Evolutionary conservation across 2,888 invertebrate genomes (phyloP).

Genomic region (Chymomyza fuscimana): DNA sequence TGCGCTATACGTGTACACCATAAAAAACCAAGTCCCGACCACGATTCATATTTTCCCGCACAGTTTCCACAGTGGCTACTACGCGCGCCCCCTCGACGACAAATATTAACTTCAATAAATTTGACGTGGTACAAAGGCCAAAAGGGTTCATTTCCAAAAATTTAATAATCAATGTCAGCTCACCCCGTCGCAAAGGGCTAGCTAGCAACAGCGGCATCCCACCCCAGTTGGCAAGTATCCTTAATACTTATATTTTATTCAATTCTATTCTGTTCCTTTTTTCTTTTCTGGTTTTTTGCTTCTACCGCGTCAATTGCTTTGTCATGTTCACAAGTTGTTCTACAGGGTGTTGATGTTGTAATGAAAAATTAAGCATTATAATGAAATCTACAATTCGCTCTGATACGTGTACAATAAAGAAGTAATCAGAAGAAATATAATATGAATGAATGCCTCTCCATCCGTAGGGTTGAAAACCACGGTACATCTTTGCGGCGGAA

Average conservation of each 20-base stretch:
- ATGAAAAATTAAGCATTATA: conserved; percentile 64
- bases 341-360: conserved; percentile 75
- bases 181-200: conserved; percentile 16
- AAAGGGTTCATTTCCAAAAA: conserved; percentile 48
- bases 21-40: conserved; percentile 6
- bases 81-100: conserved; percentile 34
- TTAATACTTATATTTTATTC: background rate
- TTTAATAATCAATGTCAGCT: conserved; percentile 55
- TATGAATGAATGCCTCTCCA: background rate
- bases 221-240: conserved; percentile 23
- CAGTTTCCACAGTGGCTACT: conserved; percentile 4
- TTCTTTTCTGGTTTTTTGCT: background rate
- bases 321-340: conserved; percentile 76
- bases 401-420: conserved; percentile 14
- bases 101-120: conserved; percentile 76
- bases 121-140: conserved; percentile 44
- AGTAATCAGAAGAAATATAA: conserved; percentile 9
- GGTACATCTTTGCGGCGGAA: too few relatives aligned
- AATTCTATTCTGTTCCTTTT: background rate
- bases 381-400: conserved; percentile 55
- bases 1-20: too few relatives aligned
- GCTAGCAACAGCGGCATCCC: conserved; percentile 7
- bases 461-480: background rate
- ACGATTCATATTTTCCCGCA: conserved; percentile 7
- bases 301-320: conserved; percentile 68